These are phyloP conservation scores for Cabera pusaria DNA, from an alignment of 2,888 invertebrate genomes.

Conservation along the genomic window DNA sequence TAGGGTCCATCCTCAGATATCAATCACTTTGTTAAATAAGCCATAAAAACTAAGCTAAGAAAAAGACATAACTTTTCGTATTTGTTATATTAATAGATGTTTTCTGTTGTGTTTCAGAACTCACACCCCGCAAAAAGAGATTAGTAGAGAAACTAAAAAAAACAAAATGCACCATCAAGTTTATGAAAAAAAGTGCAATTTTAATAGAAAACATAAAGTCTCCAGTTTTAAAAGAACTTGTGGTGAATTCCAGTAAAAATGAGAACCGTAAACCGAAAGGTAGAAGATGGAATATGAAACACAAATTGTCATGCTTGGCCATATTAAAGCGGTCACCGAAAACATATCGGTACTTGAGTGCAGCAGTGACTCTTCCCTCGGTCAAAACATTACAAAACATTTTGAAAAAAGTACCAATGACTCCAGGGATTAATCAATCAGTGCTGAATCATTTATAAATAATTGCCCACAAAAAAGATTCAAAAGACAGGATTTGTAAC, in stretches of 20 bases:
- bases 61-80: too few species aligned
- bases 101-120: too few species aligned
- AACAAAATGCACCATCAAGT: too few species aligned
- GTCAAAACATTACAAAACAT: slow-evolving; percentile 1
- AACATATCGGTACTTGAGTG: not conserved
- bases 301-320: not conserved
- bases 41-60: too few species aligned
- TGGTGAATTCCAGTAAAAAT: not conserved
- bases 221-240: not conserved
- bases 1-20: too few species aligned
- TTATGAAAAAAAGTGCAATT: too few species aligned
- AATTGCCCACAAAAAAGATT: too few species aligned
- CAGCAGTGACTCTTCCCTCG: not conserved
- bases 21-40: too few species aligned
- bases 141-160: too few species aligned
- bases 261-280: not conserved
- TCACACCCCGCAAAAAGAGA: too few species aligned
- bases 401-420: slow-evolving; percentile 1
- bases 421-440: not conserved
- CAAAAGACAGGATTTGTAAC: not conserved
- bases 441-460: too few species aligned
- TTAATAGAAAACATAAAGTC: slow-evolving; percentile 1
- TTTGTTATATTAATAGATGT: too few species aligned
- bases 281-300: not conserved
- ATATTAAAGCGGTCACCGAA: not conserved